These are phyloP conservation scores for Poeciliopsis turrubarensis DNA, from an alignment of 2,113 vertebrate genomes.

Conservation along the genomic window DNA sequence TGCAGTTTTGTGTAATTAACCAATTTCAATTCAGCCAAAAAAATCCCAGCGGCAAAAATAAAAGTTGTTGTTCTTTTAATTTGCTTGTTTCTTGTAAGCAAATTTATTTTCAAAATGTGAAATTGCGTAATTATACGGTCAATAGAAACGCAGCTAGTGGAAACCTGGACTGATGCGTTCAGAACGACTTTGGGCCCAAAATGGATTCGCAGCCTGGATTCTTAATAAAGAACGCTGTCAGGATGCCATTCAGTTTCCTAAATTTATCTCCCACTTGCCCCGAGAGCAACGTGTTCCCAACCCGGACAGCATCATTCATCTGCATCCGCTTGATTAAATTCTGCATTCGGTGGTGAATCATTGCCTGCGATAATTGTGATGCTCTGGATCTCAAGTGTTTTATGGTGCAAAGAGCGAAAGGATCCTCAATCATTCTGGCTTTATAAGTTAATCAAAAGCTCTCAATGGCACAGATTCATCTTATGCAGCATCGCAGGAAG, in stretches of 20 bases:
- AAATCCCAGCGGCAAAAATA: too few relatives aligned
- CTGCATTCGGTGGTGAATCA: conserved; percentile 32
- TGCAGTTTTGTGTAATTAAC: too few relatives aligned
- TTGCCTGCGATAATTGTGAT: conserved; percentile 37
- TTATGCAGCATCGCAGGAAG: conserved; percentile 36
- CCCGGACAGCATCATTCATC: conserved; percentile 27
- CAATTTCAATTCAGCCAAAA: too few relatives aligned
- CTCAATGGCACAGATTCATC: conserved; percentile 47
- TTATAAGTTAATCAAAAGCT: conserved; percentile 48
- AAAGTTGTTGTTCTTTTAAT: too few relatives aligned
- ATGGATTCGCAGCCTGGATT: conserved; percentile 24
- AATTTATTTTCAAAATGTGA: too few relatives aligned
- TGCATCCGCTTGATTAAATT: conserved; percentile 28
- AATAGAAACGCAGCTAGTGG: conserved; percentile 9
- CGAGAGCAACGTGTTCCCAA: neutral
- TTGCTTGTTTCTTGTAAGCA: too few relatives aligned
- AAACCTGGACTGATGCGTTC: conserved; percentile 36
- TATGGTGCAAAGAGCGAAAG: conserved; percentile 30
- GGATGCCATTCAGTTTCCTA: conserved; percentile 11
- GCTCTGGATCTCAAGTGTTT: conserved; percentile 30
- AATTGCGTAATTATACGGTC: too few relatives aligned
- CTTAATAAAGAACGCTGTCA: conserved; percentile 17
- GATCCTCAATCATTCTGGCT: conserved; percentile 31
- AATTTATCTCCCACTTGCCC: conserved; percentile 34
- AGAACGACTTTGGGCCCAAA: conserved; percentile 33